Evolutionary conservation across 2,113 vertebrate species (phyloP).

Genomic region (Sinocyclocheilus grahami): DNA sequence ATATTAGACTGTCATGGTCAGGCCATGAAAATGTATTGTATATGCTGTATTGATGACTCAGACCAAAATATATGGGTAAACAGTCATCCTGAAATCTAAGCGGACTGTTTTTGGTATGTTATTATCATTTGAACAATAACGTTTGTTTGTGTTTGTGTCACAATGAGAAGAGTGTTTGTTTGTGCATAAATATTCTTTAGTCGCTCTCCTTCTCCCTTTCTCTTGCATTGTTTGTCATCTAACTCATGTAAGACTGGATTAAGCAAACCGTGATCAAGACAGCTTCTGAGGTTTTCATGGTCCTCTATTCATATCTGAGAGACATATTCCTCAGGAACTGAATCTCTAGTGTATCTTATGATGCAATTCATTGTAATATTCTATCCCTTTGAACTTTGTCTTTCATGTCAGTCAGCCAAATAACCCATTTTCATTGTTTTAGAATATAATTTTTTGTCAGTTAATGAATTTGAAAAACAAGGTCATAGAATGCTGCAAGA

Average conservation of each 20-base stretch:
- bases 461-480: conserved; percentile 46
- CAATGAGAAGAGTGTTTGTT: conserved; percentile 45
- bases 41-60: background rate
- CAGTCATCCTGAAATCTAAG: background rate
- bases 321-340: conserved; percentile 63
- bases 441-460: conserved; percentile 61
- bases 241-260: conserved; percentile 53
- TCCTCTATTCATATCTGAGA: conserved; percentile 58
- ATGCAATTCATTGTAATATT: conserved; percentile 77
- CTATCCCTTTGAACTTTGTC: conserved; percentile 74
- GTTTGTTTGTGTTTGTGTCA: background rate
- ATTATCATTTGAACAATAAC: conserved; percentile 4
- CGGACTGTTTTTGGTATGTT: background rate
- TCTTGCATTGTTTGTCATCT: conserved; percentile 42
- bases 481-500: conserved; percentile 12
- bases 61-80: background rate
- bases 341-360: conserved; percentile 71
- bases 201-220: background rate
- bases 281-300: conserved; percentile 44
- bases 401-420: conserved; percentile 74
- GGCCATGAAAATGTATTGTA: conserved; percentile 52
- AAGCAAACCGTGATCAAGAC: conserved; percentile 57
- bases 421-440: conserved; percentile 64
- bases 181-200: background rate
- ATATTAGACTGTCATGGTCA: conserved; percentile 75